phyloP scores from a whole-genome alignment of 2,888 invertebrate species.

The Cheilosia soror region DNA sequence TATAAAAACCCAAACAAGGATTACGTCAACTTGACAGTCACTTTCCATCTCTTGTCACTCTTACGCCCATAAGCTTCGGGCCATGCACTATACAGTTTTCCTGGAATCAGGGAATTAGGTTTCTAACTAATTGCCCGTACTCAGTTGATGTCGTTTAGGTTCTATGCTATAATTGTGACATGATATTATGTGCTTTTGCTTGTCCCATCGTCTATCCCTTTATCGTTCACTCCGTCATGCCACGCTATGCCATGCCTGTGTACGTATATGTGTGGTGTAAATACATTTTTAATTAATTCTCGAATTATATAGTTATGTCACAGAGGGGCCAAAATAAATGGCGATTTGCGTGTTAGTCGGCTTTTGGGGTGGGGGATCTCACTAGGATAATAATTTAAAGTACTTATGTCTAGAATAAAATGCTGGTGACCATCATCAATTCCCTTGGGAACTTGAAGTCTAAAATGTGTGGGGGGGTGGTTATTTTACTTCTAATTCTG shows the following conservation, averaged over 20 bases:
- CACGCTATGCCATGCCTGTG: not conserved
- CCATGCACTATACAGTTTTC: constrained; percentile 32
- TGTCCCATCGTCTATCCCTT: constrained; percentile 18
- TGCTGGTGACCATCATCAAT: constrained; percentile 39
- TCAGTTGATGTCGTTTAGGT: constrained; percentile 54
- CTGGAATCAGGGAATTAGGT: constrained; percentile 65
- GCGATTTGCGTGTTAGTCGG: constrained; percentile 56
- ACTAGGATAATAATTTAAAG: constrained; percentile 70
- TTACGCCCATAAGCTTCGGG: not conserved
- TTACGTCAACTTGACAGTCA: constrained; percentile 60
- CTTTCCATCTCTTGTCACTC: constrained; percentile 38
- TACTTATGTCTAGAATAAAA: constrained; percentile 59
- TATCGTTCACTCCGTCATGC: not conserved
- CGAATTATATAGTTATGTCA: constrained; percentile 56
- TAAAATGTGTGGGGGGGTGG: constrained; percentile 39
- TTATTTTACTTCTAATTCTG: not conserved
- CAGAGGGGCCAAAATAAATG: constrained; percentile 55
- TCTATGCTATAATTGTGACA: constrained; percentile 62
- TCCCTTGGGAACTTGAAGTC: constrained; percentile 45
- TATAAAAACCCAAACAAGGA: constrained; percentile 43
- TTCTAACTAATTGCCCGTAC: constrained; percentile 65
- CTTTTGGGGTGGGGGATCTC: constrained; percentile 32
- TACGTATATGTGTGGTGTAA: constrained; percentile 22
- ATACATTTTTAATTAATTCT: constrained; percentile 74
- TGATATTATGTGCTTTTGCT: constrained; percentile 44